These are phyloP conservation scores for Drosophila silvestris DNA, from an alignment of 2,888 invertebrate species.

Conservation along the genomic window DNA sequence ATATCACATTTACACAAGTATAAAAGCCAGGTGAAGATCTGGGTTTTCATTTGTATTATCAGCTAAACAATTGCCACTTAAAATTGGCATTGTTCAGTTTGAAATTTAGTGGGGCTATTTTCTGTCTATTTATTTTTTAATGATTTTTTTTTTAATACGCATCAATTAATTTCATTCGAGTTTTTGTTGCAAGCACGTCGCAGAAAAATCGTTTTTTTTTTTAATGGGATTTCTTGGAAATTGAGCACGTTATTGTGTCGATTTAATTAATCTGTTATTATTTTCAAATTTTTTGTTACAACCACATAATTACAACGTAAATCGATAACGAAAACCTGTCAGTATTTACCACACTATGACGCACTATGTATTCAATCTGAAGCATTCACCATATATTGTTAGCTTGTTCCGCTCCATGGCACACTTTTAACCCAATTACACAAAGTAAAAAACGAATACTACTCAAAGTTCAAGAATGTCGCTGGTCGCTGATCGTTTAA, in stretches of 20 bases:
- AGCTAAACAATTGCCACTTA: constrained; percentile 7
- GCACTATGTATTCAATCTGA: not conserved
- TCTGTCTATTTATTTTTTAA: constrained; percentile 5
- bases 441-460: not conserved
- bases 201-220: constrained; percentile 22
- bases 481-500: constrained; percentile 47
- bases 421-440: constrained; percentile 46
- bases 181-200: constrained; percentile 22
- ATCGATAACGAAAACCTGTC: constrained; percentile 47
- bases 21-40: constrained; percentile 10
- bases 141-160: constrained; percentile 38
- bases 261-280: constrained; percentile 38
- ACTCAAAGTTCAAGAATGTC: constrained; percentile 53
- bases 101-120: constrained; percentile 15
- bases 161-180: constrained; percentile 55
- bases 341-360: not conserved
- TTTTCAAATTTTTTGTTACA: constrained; percentile 16
- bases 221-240: constrained; percentile 72
- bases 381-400: constrained; percentile 29
- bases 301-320: constrained; percentile 37
- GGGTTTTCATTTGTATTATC: not conserved
- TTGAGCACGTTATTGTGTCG: constrained; percentile 44
- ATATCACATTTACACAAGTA: constrained; percentile 8
- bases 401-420: constrained; percentile 46
- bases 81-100: constrained; percentile 19